Evolutionary conservation across 2,113 vertebrate genomes (phyloP).

Genomic region (Phyllostomus hastatus): DNA sequence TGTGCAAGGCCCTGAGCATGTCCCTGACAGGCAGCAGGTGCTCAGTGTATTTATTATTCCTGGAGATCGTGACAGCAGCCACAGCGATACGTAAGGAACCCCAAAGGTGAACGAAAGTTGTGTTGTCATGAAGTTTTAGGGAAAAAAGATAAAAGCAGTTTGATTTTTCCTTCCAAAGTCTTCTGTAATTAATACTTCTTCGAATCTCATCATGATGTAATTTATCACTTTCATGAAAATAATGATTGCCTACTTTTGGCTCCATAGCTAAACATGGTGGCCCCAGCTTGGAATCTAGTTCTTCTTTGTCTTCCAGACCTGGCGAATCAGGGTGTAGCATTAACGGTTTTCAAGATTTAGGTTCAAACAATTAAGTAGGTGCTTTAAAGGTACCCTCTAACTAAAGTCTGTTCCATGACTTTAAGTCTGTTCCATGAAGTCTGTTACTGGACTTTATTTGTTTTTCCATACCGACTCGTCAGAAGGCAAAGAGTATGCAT

Average conservation of each 20-base stretch:
- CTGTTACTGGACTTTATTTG: not conserved
- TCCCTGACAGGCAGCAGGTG: too few relatives aligned
- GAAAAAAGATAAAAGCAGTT: not conserved
- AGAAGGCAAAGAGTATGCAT: not conserved
- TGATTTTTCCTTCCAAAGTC: constrained; percentile 30
- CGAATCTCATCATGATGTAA: not conserved
- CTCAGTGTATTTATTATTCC: not conserved
- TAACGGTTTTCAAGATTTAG: not conserved
- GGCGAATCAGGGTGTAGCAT: not conserved
- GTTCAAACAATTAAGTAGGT: not conserved
- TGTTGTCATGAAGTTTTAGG: not conserved
- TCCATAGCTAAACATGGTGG: constrained; percentile 24
- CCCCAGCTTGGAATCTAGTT: constrained; percentile 3
- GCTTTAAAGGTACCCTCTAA: not conserved
- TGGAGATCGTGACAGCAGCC: not conserved
- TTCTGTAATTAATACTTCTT: constrained; percentile 11
- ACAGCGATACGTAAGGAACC: not conserved
- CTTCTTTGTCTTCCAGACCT: not conserved
- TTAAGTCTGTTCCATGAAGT: not conserved
- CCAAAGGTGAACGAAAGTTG: not conserved
- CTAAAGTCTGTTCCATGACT: not conserved
- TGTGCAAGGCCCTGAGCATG: not conserved
- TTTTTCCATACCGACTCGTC: not conserved
- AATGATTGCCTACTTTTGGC: constrained; percentile 34
- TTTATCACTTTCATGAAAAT: constrained; percentile 37